Evolutionary conservation across 2,797 vertebrate genomes (phyloP).

Genomic region (Gambusia yucatana): DNA sequence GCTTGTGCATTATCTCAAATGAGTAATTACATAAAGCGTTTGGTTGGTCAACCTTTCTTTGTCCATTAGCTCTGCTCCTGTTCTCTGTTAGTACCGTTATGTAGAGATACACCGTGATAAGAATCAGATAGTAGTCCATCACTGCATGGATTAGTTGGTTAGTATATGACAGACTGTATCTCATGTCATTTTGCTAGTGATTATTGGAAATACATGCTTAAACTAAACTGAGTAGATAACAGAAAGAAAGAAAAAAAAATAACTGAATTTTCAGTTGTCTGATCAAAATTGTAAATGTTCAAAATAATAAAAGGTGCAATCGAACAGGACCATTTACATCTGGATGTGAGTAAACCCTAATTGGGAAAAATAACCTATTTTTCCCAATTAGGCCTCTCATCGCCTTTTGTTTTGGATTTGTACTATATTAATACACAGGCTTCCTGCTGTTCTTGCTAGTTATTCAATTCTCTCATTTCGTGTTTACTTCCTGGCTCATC

Average conservation of each 20-base stretch:
- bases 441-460: background rate
- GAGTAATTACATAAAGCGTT: background rate
- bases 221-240: background rate
- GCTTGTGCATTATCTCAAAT: background rate
- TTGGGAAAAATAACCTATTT: too few relatives aligned
- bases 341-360: background rate
- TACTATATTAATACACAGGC: background rate
- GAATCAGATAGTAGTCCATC: background rate
- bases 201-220: background rate
- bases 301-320: background rate
- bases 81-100: background rate
- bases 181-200: background rate
- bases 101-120: background rate
- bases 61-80: background rate
- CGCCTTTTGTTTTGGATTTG: background rate
- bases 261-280: background rate
- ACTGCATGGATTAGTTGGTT: background rate
- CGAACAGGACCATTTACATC: background rate
- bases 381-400: background rate
- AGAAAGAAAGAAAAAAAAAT: background rate
- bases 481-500: slow-evolving; percentile 2
- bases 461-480: slow-evolving; percentile 8
- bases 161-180: too few relatives aligned
- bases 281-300: background rate
- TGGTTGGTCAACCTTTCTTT: background rate